A percentile compares a stretch with the other conserved stretches of the same genome.
phyloP scores from a whole-genome alignment of 2,888 invertebrate genomes.

The Tubiluchus corallicola region DNA sequence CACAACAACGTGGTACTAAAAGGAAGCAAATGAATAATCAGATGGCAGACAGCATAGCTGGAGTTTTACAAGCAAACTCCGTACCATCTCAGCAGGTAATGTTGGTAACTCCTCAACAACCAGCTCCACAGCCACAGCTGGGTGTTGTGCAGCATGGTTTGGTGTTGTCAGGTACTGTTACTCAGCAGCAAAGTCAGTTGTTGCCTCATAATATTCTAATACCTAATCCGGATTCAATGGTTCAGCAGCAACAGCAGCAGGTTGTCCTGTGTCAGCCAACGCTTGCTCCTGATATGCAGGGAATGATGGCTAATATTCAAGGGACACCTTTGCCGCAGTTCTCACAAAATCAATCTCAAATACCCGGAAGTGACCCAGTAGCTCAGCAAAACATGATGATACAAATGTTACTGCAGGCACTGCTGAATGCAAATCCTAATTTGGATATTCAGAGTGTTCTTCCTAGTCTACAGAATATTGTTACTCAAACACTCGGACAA shows the following conservation, averaged over 20 bases:
- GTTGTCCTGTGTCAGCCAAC: background rate
- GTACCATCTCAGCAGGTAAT: background rate
- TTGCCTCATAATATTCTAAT: too few relatives aligned
- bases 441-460: background rate
- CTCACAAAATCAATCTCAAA: too few relatives aligned
- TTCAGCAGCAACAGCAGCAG: slow-evolving; percentile 3
- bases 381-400: slow-evolving; percentile 1
- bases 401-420: slow-evolving; percentile 1
- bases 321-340: background rate
- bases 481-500: background rate
- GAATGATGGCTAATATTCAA: background rate
- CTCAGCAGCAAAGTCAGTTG: background rate
- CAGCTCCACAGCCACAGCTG: background rate
- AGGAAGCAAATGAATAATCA: background rate
- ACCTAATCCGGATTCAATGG: too few relatives aligned
- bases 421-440: background rate
- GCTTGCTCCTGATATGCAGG: too few relatives aligned
- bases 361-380: too few relatives aligned
- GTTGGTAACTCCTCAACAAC: background rate
- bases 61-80: too few relatives aligned
- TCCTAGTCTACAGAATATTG: background rate
- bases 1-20: background rate
- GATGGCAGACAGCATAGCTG: background rate
- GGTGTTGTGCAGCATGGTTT: background rate
- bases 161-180: background rate